These are phyloP conservation scores for Pardosa pseudoannulata DNA, from an alignment of 2,888 invertebrate species.

Conservation along the genomic window DNA sequence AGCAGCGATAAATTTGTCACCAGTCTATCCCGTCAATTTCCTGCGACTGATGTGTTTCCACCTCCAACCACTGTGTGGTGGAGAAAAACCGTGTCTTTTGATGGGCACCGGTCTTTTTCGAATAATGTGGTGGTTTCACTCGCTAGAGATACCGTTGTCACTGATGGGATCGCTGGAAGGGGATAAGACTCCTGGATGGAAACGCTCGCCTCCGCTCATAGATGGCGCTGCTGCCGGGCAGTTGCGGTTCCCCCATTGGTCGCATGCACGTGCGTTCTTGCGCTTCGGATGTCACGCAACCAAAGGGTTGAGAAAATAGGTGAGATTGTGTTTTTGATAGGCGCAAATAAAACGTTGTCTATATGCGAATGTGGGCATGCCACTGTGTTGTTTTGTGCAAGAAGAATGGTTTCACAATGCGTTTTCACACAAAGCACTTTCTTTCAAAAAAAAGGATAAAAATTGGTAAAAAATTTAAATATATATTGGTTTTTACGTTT, in stretches of 20 bases:
- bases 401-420: too few species aligned
- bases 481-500: too few species aligned
- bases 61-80: constrained; percentile 2
- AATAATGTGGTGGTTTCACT: background rate
- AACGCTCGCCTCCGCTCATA: background rate
- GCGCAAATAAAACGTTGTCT: background rate
- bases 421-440: too few species aligned
- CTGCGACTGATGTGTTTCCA: background rate
- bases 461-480: too few species aligned
- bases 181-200: background rate
- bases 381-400: too few species aligned
- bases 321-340: background rate
- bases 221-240: background rate
- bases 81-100: constrained; percentile 1
- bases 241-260: background rate
- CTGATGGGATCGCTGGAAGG: background rate
- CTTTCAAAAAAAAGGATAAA: too few species aligned
- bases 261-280: background rate
- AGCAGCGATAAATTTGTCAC: background rate
- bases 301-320: background rate
- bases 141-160: background rate
- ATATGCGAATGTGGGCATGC: background rate
- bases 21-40: background rate
- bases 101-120: background rate
- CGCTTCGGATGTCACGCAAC: background rate